phyloP scores from a whole-genome alignment of 92 coral and sea anemone genomes.

The Pocillopora meandrina region DNA sequence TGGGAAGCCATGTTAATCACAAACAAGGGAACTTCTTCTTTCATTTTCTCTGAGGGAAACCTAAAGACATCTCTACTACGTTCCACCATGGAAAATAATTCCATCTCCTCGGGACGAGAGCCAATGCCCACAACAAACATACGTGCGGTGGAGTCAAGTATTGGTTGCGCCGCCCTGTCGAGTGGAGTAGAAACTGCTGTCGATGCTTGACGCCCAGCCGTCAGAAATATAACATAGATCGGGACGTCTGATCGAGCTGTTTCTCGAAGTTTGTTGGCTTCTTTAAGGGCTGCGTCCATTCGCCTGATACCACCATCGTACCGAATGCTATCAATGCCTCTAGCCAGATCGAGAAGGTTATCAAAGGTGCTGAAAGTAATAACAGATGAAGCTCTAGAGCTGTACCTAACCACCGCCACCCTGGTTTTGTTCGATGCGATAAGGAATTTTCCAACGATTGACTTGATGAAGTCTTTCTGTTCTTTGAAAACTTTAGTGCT shows the following conservation, averaged over 20 bases:
- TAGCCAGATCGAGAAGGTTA: conserved; percentile 53
- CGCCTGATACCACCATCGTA: conserved; percentile 67
- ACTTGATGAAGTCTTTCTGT: conserved; percentile 75
- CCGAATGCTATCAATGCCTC: conserved; percentile 62
- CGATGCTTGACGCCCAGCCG: conserved; percentile 64
- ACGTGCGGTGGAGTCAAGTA: conserved; percentile 68
- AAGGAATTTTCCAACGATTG: conserved; percentile 55
- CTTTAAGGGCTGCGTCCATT: conserved; percentile 62
- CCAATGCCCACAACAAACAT: conserved; percentile 83
- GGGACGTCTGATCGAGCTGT: conserved; percentile 42
- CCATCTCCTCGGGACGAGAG: conserved; percentile 44
- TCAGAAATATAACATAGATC: conserved; percentile 54
- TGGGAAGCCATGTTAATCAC: conserved; percentile 44
- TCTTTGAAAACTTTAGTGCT: conserved; percentile 54
- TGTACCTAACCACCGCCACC: conserved; percentile 80
- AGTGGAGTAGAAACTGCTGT: conserved; percentile 56
- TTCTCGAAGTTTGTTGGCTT: conserved; percentile 45
- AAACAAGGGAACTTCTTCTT: conserved; percentile 31
- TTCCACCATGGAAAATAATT: conserved; percentile 45
- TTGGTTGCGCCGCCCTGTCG: conserved; percentile 54
- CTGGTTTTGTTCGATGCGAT: conserved; percentile 64
- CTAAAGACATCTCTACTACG: conserved; percentile 51
- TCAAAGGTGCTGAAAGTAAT: conserved; percentile 58
- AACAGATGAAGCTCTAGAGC: conserved; percentile 49
- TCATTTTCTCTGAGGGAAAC: conserved; percentile 37